Conservation (phyloP, 2,888 invertebrate species). For the Papilio protenor region DNA sequence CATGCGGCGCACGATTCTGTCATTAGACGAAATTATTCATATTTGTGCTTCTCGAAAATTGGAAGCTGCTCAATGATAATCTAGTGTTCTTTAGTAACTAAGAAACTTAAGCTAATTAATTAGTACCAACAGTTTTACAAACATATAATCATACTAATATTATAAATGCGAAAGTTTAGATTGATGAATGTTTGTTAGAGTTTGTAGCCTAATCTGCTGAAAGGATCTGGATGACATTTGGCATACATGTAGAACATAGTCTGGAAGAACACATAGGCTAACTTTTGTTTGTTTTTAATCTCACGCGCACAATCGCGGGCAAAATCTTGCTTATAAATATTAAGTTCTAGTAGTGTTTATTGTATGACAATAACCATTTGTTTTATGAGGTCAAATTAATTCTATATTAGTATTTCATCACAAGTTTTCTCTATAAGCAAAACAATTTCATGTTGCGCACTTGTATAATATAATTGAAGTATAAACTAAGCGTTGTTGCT, state of each 20-base stretch:
- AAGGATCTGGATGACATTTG: no score
- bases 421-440: neutral
- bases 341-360: no score
- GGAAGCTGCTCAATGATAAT: constrained; percentile 69
- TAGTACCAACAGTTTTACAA: neutral
- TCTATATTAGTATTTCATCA: neutral
- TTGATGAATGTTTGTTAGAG: no score
- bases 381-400: neutral
- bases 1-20: constrained; percentile 76
- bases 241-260: no score
- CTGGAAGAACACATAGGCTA: no score
- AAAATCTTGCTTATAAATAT: no score
- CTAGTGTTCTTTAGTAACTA: constrained; percentile 53
- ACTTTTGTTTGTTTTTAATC: no score
- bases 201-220: no score
- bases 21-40: constrained; percentile 76
- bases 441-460: neutral
- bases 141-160: no score
- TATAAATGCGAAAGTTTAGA: no score
- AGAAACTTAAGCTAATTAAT: neutral
- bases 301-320: no score
- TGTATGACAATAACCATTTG: neutral
- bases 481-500: constrained; percentile 10
- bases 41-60: constrained; percentile 69
- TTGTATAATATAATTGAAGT: constrained; percentile 1